These are phyloP conservation scores for Aphelenchoides bicaudatus DNA, from an alignment of 2,888 invertebrate species.

Conservation along the genomic window DNA sequence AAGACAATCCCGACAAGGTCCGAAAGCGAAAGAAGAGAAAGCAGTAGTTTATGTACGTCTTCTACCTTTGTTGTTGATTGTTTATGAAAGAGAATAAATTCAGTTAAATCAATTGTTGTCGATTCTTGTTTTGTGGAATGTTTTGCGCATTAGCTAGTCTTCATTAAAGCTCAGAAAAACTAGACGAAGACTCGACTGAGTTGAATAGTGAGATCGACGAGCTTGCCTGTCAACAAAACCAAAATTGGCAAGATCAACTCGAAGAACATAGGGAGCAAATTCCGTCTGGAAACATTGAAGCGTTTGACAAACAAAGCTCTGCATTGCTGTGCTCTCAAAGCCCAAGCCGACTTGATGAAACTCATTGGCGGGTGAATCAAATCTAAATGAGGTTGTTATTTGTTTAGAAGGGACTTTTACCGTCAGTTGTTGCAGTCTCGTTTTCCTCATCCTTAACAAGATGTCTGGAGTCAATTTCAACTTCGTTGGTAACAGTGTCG, in stretches of 20 bases:
- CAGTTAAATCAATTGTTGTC: no score
- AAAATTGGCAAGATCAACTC: constrained; percentile 27
- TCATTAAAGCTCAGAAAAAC: constrained; percentile 31
- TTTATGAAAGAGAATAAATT: no score
- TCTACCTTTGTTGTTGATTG: neutral
- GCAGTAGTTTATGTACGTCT: neutral
- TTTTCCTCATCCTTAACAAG: constrained; percentile 17
- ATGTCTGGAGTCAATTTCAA: constrained; percentile 3
- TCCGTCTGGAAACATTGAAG: constrained; percentile 40
- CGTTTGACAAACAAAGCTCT: constrained; percentile 45
- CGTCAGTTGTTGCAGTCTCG: constrained; percentile 14
- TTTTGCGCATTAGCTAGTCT: no score
- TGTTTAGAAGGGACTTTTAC: neutral
- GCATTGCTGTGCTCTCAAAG: constrained; percentile 35
- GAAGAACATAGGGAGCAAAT: constrained; percentile 38
- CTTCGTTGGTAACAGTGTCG: constrained; percentile 3
- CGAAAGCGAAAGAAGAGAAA: neutral
- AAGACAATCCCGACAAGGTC: no score
- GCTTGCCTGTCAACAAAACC: neutral
- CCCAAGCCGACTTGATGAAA: constrained; percentile 23
- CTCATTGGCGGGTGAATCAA: constrained; percentile 34
- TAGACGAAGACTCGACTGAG: constrained; percentile 2
- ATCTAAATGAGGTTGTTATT: constrained; percentile 28
- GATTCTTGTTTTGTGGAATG: no score
- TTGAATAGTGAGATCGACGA: no score